Conservation (phyloP, 2,113 vertebrate genomes). For the Carettochelys insculpta region DNA sequence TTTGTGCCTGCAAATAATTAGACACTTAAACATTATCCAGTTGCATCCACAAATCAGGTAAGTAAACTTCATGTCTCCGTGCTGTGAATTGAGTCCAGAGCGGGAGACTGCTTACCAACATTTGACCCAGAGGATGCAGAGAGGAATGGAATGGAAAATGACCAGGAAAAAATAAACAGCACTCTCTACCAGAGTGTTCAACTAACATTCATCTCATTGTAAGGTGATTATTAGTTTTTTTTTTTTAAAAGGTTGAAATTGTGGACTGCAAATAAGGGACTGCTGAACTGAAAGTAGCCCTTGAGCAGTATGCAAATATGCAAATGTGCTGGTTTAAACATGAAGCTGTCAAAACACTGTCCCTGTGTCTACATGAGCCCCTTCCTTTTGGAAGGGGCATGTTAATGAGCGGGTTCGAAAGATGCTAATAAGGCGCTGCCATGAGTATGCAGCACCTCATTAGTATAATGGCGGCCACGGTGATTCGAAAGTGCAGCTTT, state of each 20-base stretch:
- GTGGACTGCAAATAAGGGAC: background rate
- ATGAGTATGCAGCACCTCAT: no score
- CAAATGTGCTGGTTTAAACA: no score
- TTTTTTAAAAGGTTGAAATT: background rate
- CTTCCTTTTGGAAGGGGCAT: no score
- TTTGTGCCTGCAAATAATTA: background rate
- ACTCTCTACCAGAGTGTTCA: rapidly evolving
- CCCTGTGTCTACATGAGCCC: no score
- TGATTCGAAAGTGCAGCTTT: no score
- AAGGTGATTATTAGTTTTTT: background rate
- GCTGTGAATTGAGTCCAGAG: background rate
- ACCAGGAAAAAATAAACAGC: background rate
- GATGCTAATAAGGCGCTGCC: no score
- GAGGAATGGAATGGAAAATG: background rate
- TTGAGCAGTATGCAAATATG: background rate
- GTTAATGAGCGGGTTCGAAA: no score
- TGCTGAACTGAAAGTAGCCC: background rate
- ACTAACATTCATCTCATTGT: background rate
- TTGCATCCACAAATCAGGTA: background rate
- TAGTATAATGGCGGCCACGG: no score
- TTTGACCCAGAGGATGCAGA: background rate
- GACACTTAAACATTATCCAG: background rate
- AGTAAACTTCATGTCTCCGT: background rate
- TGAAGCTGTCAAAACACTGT: background rate
- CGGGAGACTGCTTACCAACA: no score